Evolutionary conservation across 2,113 vertebrate species (phyloP), one percentile per base, ranked within the genome.

Genomic region (Eurystomus gularis): DNA sequence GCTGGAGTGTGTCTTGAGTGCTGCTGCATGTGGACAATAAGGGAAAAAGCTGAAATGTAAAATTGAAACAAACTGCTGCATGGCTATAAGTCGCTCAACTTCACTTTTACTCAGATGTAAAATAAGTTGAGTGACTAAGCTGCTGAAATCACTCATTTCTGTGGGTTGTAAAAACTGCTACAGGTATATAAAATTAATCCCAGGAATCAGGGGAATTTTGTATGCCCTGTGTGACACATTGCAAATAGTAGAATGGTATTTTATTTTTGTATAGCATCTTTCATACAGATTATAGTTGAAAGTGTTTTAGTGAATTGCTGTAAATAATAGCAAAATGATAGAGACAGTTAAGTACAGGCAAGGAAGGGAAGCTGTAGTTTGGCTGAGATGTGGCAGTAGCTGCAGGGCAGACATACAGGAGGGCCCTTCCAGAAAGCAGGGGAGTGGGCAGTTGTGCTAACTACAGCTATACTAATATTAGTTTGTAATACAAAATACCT

Each of bases 151-250:
- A 65, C 86, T 96, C 44, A 37, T 91, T 96, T 92, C 72, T 91
- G 86, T 82, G 77, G 84, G 92, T 95, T 80, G 93, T 89, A 94
- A 91, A 70, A 86, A 78, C 29, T 78, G 26, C 76, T 81, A 86
- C 88, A 93, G 57, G 33, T 94, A 75, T 83, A 96, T 94, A 90
- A 93, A 92, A 94, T 94, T 70, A 93, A 93, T 95, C 61, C 65
- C 46, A 78, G 60, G 69, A 86, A 86, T 81, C 54, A 69, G 83
- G 77, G 78, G 78, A 92, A 55, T 92, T 90, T 90, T 73, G 51
- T 51, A 69, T 68, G 72, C 72, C 46, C 58, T 40, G 8, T 37
- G n/a, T 83, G 71, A 55, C 72, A 92, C 37, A 13, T n/a, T 48
- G 57, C 61, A 92, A 78, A 64, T 78, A 68, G 77, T 66, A 78